Base-by-base conservation (phyloP, 2,888 invertebrate genomes). In the Heliconius erato region DNA sequence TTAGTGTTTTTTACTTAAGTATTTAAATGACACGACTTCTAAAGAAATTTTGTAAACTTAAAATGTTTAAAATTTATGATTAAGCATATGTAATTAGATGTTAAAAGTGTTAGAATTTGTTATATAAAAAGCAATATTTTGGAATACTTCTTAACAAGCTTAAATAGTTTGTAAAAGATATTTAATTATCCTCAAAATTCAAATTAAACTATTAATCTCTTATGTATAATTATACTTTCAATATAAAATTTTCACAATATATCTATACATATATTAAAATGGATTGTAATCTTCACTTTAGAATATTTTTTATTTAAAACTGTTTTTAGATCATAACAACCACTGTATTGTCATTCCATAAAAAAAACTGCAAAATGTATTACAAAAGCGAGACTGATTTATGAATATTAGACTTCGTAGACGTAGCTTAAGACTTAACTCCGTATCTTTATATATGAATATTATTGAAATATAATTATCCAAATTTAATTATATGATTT, bases 361-460 rank as follows among this genome's bases (percentile, higher is more conserved):
- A 82, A 80, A 81, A 81, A 82, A 84, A 85, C 82, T 79, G 67
- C 35, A 49, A 80, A 79, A 67, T 81, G 77, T 84, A 83, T 81
- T 84, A 80, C 79, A 76, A 81, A 63, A 79, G 78, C 81, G 85
- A 85, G 85, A 86, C 86, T 86, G 86, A 86, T 85, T 85, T 85
- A 80, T 81, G 79, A 83, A 67, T 79, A 72, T 79, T 59, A 74
- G 65, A 76, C 77, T 83, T 77, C 65, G 78, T 83, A 83, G 74
- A 67, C 44, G 72, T 82, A 82, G 71, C 72, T 79, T 83, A 83
- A 81, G 78, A 65, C 71, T 32, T n/a, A 68, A 79, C 79, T 49
- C 69, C 71, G 80, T 81, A 77, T 71, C 76, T 80, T 82, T 78
- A 79, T 80, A 84, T 26, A 72, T 65, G 79, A 74, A 67, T 80